Conservation (phyloP, 2,888 invertebrate species). For the Ormyrus pomaceus region DNA sequence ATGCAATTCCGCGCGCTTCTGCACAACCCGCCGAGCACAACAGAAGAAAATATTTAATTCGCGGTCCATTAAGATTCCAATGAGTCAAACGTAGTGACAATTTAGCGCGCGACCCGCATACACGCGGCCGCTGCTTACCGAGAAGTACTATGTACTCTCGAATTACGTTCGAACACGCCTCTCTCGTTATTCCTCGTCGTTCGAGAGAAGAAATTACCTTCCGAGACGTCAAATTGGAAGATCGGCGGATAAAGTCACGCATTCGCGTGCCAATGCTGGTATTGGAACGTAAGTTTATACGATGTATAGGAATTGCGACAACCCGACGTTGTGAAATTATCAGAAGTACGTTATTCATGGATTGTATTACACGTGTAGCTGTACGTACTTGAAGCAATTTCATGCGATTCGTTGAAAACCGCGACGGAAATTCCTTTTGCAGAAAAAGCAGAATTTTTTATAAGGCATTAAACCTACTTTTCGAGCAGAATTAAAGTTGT, state of each 20-base stretch:
- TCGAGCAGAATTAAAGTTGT: too few relatives aligned
- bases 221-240: conserved; percentile 25
- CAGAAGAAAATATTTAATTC: conserved; percentile 24
- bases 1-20: not conserved
- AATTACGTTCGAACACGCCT: not conserved
- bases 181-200: not conserved
- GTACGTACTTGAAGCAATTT: too few relatives aligned
- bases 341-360: too few relatives aligned
- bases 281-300: too few relatives aligned
- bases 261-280: not conserved
- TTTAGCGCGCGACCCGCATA: conserved; percentile 38
- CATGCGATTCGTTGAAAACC: too few relatives aligned
- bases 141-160: not conserved
- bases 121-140: not conserved
- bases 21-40: not conserved
- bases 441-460: too few relatives aligned
- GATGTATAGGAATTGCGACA: too few relatives aligned
- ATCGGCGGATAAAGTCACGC: conserved; percentile 5
- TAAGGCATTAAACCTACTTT: too few relatives aligned
- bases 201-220: conserved; percentile 20
- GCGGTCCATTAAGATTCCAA: conserved; percentile 45
- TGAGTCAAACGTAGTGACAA: conserved; percentile 38
- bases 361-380: too few relatives aligned
- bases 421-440: too few relatives aligned
- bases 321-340: too few relatives aligned